Conservation (phyloP, 2,888 invertebrate genomes). For the Zhuqinia jingwanae region DNA sequence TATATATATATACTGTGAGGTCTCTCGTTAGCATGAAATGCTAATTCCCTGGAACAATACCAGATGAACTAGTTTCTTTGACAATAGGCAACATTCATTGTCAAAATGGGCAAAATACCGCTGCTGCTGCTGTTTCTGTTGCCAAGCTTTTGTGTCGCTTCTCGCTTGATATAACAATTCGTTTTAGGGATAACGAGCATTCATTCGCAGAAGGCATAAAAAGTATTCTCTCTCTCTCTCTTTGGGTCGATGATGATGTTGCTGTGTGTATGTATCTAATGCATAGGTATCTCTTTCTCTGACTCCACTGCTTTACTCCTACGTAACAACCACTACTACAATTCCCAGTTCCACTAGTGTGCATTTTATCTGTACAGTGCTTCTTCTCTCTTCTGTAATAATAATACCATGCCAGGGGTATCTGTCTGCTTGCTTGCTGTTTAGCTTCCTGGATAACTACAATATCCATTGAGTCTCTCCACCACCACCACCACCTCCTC, state of each 20-base stretch:
- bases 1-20: no score
- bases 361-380: slow-evolving; percentile 43
- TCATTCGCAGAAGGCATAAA: slow-evolving; percentile 45
- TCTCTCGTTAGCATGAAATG: no score
- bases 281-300: slow-evolving; percentile 61
- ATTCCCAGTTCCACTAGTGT: background rate
- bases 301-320: slow-evolving; percentile 3
- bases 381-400: slow-evolving; percentile 32
- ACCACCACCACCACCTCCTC: slow-evolving; percentile 25
- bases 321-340: slow-evolving; percentile 17
- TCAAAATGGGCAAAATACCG: no score
- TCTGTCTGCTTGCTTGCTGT: slow-evolving; percentile 34
- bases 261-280: slow-evolving; percentile 57
- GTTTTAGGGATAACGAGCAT: slow-evolving; percentile 48
- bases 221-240: slow-evolving; percentile 30
- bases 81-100: no score
- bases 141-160: slow-evolving; percentile 7
- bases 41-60: no score
- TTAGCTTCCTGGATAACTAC: slow-evolving; percentile 59
- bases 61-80: no score
- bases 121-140: background rate
- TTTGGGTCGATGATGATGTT: slow-evolving; percentile 67
- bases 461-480: slow-evolving; percentile 46
- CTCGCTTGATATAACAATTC: slow-evolving; percentile 59
- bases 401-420: slow-evolving; percentile 32